A percentile compares a stretch with the other conserved stretches of the same genome.
Conservation (phyloP, 2,888 invertebrate genomes). For the Andrena praecox region DNA sequence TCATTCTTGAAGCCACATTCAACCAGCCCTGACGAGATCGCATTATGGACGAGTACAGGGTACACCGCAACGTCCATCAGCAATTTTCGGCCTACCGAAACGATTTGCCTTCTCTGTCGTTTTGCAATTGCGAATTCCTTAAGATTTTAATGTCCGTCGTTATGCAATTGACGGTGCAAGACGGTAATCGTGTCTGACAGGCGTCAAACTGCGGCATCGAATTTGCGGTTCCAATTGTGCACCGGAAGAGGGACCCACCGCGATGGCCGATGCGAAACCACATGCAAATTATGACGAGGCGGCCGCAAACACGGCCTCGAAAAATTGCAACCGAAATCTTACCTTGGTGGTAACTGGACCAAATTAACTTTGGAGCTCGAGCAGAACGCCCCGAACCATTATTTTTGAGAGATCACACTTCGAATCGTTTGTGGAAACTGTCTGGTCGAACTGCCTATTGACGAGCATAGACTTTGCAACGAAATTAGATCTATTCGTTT, state of each 20-base stretch:
- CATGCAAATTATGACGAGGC: slow-evolving; percentile 42
- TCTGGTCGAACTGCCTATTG: neutral
- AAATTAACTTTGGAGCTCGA: slow-evolving; percentile 30
- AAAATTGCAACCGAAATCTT: slow-evolving; percentile 42
- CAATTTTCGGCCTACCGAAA: neutral
- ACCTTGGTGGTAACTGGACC: slow-evolving; percentile 11
- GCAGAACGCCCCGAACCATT: slow-evolving; percentile 8
- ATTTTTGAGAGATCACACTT: slow-evolving; percentile 21
- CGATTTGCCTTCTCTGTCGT: neutral
- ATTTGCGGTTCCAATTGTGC: slow-evolving; percentile 27
- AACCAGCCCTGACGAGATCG: neutral
- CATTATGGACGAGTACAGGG: neutral
- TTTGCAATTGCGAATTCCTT: slow-evolving; percentile 12
- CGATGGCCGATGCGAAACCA: slow-evolving; percentile 27
- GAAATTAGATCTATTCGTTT: neutral
- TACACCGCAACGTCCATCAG: neutral
- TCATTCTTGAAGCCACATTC: neutral
- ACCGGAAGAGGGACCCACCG: slow-evolving; percentile 19
- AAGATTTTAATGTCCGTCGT: slow-evolving; percentile 14
- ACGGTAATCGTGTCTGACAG: slow-evolving; percentile 24
- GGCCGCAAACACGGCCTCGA: slow-evolving; percentile 14
- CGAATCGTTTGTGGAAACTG: neutral
- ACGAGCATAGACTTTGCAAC: neutral
- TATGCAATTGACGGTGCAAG: neutral
- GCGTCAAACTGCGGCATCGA: slow-evolving; percentile 16